Conservation (phyloP, 2,888 invertebrate genomes). For the Rhamphomyia laevipes region DNA sequence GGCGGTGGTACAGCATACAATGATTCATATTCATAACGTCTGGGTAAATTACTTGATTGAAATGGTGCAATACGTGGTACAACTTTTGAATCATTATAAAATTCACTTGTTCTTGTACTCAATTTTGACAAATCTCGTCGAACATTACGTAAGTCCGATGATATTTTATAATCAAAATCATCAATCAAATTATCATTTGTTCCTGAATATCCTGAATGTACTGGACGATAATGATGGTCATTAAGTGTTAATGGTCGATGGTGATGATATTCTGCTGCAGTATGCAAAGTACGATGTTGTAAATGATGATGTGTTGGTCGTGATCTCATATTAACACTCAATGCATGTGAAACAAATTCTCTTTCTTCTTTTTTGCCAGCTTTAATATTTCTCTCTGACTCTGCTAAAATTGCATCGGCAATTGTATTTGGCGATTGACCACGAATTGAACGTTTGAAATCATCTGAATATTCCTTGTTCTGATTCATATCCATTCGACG, state of each 20-base stretch:
- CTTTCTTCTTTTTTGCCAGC: slow-evolving; percentile 28
- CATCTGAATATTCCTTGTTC: slow-evolving; percentile 40
- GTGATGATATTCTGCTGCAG: background rate
- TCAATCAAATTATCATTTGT: slow-evolving; percentile 35
- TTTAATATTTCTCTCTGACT: slow-evolving; percentile 41
- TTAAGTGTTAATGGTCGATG: slow-evolving; percentile 12
- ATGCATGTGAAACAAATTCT: slow-evolving; percentile 27
- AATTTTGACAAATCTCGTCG: slow-evolving; percentile 33
- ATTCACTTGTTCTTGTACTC: slow-evolving; percentile 29
- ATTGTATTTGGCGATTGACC: slow-evolving; percentile 69
- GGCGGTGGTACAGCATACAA: background rate
- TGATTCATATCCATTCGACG: slow-evolving; percentile 39
- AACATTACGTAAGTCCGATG: slow-evolving; percentile 34
- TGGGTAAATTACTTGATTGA: background rate
- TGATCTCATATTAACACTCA: slow-evolving; percentile 17
- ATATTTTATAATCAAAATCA: slow-evolving; percentile 35
- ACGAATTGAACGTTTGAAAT: slow-evolving; percentile 43
- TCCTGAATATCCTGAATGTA: slow-evolving; percentile 20
- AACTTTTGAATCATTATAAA: slow-evolving; percentile 33
- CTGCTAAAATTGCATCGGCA: slow-evolving; percentile 50
- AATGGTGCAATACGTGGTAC: background rate
- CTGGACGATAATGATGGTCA: slow-evolving; percentile 31
- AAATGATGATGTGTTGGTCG: background rate
- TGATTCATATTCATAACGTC: background rate
- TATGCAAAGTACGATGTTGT: background rate